A percentile compares a stretch with the other conserved stretches of the same genome.
These are phyloP conservation scores for Ceratoteleas bidentatus DNA, from an alignment of 1,140 invertebrate species.

Conservation along the genomic window DNA sequence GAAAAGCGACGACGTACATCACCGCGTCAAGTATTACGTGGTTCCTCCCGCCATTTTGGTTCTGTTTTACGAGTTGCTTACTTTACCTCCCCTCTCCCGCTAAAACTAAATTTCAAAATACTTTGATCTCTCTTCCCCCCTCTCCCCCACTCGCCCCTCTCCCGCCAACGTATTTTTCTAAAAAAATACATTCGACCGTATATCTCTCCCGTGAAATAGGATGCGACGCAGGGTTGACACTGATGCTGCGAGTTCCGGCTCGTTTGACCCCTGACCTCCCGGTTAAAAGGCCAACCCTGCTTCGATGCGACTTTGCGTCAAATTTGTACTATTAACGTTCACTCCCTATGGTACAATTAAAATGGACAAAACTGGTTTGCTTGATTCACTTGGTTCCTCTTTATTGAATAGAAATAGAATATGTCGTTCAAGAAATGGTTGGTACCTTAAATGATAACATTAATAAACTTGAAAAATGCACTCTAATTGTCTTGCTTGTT, in stretches of 20 bases:
- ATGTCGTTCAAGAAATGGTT: slow-evolving; percentile 75
- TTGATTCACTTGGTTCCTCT: slow-evolving; percentile 23
- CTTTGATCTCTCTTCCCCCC: slow-evolving; percentile 36
- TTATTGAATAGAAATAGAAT: slow-evolving; percentile 65
- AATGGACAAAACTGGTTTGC: slow-evolving; percentile 62
- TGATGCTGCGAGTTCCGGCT: not conserved
- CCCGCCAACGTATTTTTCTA: slow-evolving; percentile 57
- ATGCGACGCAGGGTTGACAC: slow-evolving; percentile 29
- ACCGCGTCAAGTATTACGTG: no score
- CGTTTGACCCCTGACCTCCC: not conserved
- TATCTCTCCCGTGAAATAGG: slow-evolving; percentile 34
- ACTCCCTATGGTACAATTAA: slow-evolving; percentile 70
- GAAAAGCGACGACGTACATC: slow-evolving; percentile 20
- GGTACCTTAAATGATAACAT: slow-evolving; percentile 72
- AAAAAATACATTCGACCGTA: slow-evolving; percentile 65
- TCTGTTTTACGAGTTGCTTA: no score
- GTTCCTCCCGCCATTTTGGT: no score
- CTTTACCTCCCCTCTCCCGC: no score
- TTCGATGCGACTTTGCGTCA: slow-evolving; percentile 49
- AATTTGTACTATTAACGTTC: slow-evolving; percentile 70
- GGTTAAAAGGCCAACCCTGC: slow-evolving; percentile 40
- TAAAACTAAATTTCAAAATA: slow-evolving; percentile 56
- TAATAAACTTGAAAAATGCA: slow-evolving; percentile 73
- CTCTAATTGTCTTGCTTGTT: slow-evolving; percentile 66
- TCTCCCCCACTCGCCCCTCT: slow-evolving; percentile 3